Base-by-base conservation (phyloP, 2,797 vertebrate species). In the Tachyglossus aculeatus region DNA sequence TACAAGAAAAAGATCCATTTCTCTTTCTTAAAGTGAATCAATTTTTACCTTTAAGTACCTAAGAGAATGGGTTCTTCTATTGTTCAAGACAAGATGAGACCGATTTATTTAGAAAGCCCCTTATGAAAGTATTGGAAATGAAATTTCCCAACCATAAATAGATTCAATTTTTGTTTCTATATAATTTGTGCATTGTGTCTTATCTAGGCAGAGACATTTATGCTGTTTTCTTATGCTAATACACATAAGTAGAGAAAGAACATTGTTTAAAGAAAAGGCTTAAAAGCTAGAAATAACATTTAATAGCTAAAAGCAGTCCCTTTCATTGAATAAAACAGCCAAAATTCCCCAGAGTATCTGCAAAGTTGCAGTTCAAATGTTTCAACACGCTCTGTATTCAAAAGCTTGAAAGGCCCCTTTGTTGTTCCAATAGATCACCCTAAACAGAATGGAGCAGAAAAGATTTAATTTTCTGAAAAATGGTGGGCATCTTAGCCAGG, bases 41-140 rank as follows among this genome's bases (percentile, higher is more conserved):
- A n/a, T n/a, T 5, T 36, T 67, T 56, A 66, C 69, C 41, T 67
- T 34, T 71, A 50, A 38, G 13, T 48, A 19, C 7, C 16, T 37
- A 33, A 59, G 31, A 71, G 47, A 70, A 39, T 18, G 12, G 50
- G 47, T 22, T 38, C 9, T 52, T 27, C 6, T 58, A 16, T 31
- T 58, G 12, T 50, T 44, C 34, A 52, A 41, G n/a, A 39, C 22
- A 47, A 70, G 36, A 62, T 27, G 43, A 69, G 51, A 21, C 9
- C n/a, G 31, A 52, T 52, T 56, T 74, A 59, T 56, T 72, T 71
- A 61, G 32, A 66, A 73, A 63, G 38, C 5, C 48, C 68, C 45
- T 70, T 79, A 51, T 74, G 24, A 41, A 27, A 15, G 9, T 52
- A 32, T 45, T 41, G n/a, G 9, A 55, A 32, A 6, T n/a, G 59